Base-by-base conservation (phyloP, 64 coral and sea anemone genomes). In the Anthopleura sola region DNA sequence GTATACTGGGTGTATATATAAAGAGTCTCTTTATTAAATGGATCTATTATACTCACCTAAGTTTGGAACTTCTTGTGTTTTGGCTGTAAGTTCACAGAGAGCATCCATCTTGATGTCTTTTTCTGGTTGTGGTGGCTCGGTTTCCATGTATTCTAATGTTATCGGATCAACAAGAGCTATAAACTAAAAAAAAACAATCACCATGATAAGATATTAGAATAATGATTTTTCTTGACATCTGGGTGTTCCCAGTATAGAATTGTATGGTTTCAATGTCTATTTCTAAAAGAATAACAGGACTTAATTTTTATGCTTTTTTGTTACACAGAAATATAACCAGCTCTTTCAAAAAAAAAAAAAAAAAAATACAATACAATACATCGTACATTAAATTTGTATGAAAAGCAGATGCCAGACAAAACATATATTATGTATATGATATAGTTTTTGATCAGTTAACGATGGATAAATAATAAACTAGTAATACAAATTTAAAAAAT, bases 21-120 rank as follows among this genome's bases (percentile, higher is more conserved):
- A 32, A 16, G 29, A 31, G 13, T 32, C 14, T 34, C 11, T 34
- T 62, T 23, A 71, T n/a, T 26, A 44, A 66, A 66, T 71, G 13
- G n/a, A 71, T 71, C 28, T 33, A 71, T 32, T 71, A 62, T 71
- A 34, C 12, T 76, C 78, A 85, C 88, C 88, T 90, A 75, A 75
- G 37, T 78, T n/a, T 55, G 88, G 82, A 46, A 57, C 57, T 32
- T 84, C 57, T 32, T 84, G 64, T 40, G 83, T 90, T 75, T 90
- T 84, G 9, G 88, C 81, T 48, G 88, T 90, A 17, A 90, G 82
- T 40, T 90, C 88, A 90, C 88, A 90, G 6, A 90, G 53, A 21
- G 81, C 88, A 90, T 90, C 88, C 88, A 90, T 90, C 44, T 85
- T 90, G 19, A 89, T 37, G n/a, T n/a, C n/a, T 71, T 71, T 71